Conservation (phyloP, 2,888 invertebrate species). For the Nowickia ferox region DNA sequence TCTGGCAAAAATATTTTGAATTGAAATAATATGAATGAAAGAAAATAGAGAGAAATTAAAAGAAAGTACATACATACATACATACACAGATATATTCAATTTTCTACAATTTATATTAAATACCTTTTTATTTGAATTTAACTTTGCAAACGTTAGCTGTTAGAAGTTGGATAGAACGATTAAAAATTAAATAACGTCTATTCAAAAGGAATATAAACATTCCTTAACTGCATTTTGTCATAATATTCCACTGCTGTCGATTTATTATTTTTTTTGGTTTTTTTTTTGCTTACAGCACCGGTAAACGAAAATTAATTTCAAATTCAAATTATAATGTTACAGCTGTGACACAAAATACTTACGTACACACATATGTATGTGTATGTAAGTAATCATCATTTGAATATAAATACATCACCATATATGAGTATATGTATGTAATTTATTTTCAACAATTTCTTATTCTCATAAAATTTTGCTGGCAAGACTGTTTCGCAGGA, state of each 20-base stretch:
- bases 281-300: slow-evolving; percentile 41
- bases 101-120: slow-evolving; percentile 39
- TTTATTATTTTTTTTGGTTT: neutral
- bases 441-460: slow-evolving; percentile 37
- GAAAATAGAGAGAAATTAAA: neutral
- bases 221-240: slow-evolving; percentile 22
- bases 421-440: too few species aligned
- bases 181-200: slow-evolving; percentile 34
- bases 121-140: slow-evolving; percentile 21
- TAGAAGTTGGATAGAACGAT: slow-evolving; percentile 13
- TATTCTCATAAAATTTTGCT: neutral
- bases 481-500: slow-evolving; percentile 12
- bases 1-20: slow-evolving; percentile 34
- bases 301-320: slow-evolving; percentile 69
- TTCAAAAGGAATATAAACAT: slow-evolving; percentile 14
- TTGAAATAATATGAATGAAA: slow-evolving; percentile 39
- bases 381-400: slow-evolving; percentile 32
- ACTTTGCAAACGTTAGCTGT: neutral
- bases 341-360: slow-evolving; percentile 63
- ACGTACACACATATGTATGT: neutral
- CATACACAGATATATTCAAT: slow-evolving; percentile 11
- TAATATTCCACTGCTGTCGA: slow-evolving; percentile 21
- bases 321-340: slow-evolving; percentile 70
- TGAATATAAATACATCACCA: slow-evolving; percentile 4
- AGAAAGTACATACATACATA: neutral